A percentile compares a stretch with the other conserved stretches of the same genome.
phyloP scores from a whole-genome alignment of 2,888 invertebrate species.

The Plusia festucae region DNA sequence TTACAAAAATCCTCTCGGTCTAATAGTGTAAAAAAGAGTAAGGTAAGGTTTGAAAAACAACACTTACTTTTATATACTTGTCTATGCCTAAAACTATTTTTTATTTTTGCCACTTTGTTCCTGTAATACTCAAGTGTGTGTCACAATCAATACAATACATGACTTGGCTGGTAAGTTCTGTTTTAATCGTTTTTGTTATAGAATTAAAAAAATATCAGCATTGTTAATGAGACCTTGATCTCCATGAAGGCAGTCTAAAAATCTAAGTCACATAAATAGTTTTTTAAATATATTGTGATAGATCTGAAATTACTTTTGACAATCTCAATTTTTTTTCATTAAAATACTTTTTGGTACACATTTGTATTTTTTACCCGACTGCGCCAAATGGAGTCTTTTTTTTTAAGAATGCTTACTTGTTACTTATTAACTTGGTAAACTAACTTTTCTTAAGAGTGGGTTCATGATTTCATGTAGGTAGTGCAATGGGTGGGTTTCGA shows the following conservation, averaged over 20 bases:
- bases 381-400: no score
- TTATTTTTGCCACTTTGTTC: no score
- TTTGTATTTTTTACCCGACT: constrained; percentile 40
- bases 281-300: constrained; percentile 22
- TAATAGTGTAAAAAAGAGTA: not conserved
- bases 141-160: no score
- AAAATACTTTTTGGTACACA: constrained; percentile 42
- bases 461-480: no score
- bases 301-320: constrained; percentile 30
- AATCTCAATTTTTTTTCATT: constrained; percentile 35
- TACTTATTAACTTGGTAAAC: no score
- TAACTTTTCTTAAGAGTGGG: no score
- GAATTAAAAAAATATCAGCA: no score
- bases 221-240: constrained; percentile 33
- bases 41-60: not conserved
- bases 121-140: not conserved
- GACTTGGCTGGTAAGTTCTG: not conserved
- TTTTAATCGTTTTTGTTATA: not conserved
- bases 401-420: no score
- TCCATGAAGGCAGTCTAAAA: constrained; percentile 56
- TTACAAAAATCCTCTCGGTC: constrained; percentile 36
- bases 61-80: not conserved
- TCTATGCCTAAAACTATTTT: no score
- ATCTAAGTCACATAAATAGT: constrained; percentile 25
- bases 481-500: no score